phyloP scores from a whole-genome alignment of 2,797 vertebrate genomes.

The Tolypeutes matacus region DNA sequence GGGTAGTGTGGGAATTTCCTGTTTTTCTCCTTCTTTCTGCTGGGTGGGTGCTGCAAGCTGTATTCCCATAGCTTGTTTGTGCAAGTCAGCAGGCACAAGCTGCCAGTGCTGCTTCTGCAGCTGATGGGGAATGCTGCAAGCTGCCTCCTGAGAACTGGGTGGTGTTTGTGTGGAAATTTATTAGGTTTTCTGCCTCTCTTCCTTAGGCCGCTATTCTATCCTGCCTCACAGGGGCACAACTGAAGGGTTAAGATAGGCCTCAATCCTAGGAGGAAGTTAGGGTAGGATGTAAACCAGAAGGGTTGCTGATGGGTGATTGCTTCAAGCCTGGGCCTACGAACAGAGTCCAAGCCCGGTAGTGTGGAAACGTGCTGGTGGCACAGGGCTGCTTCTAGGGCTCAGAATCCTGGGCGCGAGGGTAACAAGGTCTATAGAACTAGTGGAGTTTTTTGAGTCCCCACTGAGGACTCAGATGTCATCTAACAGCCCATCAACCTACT shows the following conservation, averaged over 20 bases:
- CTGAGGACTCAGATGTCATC: not conserved
- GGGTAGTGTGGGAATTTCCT: too few species aligned
- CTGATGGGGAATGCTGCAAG: too few species aligned
- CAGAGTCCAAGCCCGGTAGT: accelerated
- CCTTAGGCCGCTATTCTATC: too few species aligned
- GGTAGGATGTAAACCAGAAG: not conserved
- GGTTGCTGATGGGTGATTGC: accelerated
- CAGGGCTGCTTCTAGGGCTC: accelerated
- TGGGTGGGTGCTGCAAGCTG: too few species aligned
- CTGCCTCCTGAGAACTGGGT: too few species aligned
- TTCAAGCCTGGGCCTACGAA: not conserved
- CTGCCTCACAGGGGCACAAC: too few species aligned
- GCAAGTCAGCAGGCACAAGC: too few species aligned
- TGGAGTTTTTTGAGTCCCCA: not conserved
- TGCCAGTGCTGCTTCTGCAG: too few species aligned
- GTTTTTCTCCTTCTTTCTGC: too few species aligned
- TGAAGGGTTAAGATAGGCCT: not conserved
- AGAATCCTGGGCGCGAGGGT: not conserved
- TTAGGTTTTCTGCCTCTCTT: too few species aligned
- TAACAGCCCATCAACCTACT: accelerated
- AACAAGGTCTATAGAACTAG: not conserved
- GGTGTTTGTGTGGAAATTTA: too few species aligned
- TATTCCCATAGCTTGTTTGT: too few species aligned
- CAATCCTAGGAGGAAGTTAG: accelerated
- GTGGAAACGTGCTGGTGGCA: accelerated